Base-by-base conservation (phyloP, 2,113 vertebrate species). In the Corydoras sp. region DNA sequence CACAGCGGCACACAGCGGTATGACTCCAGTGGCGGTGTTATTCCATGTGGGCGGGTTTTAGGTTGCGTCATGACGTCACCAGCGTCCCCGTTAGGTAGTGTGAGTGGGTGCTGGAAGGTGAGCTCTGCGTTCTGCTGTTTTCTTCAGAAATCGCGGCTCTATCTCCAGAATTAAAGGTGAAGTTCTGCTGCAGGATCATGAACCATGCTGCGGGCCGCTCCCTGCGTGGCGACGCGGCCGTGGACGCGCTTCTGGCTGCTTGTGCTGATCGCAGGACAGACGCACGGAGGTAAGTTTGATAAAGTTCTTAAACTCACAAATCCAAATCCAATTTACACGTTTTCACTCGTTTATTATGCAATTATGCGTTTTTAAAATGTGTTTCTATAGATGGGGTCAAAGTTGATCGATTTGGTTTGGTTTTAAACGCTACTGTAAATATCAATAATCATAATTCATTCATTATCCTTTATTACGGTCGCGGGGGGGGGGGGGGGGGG, bases 211-310 rank as follows among this genome's bases (percentile, higher is more conserved):
- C 48, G 9, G 64, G 14, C 15, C n/a, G 53, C 56, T 13, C 55
- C 14, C 58, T 5, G 67, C 10, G 59, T 3, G 86, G 74, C 75
- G 62, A 76, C 60, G n/a, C 68, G 71, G 65, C 14, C 66, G 43
- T 32, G 69, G 65, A 55, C 15, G 48, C 10, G 66, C 10, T 5
- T 72, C 48, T 79, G 82, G 56, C 69, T 82, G 56, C 69, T 86
- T 32, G 56, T 81, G 60, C 65, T 85, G 75, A 82, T 79, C 50
- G 68, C 69, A 5, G 75, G 77, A 76, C 80, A 77, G 30, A 81
- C 78, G 66, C 63, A 74, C 69, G 87, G 77, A 86, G 89, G 89
- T 90, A 15, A 56, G 54, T 56, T 43, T 43, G 35, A 8, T 43
- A 43, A 43, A 43, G 35, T 43, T 43, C 4, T 43, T 43, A 43